A percentile compares a stretch with the other conserved stretches of the same genome.
Conservation (phyloP, 2,113 vertebrate genomes). For the Dicaeum eximium region DNA sequence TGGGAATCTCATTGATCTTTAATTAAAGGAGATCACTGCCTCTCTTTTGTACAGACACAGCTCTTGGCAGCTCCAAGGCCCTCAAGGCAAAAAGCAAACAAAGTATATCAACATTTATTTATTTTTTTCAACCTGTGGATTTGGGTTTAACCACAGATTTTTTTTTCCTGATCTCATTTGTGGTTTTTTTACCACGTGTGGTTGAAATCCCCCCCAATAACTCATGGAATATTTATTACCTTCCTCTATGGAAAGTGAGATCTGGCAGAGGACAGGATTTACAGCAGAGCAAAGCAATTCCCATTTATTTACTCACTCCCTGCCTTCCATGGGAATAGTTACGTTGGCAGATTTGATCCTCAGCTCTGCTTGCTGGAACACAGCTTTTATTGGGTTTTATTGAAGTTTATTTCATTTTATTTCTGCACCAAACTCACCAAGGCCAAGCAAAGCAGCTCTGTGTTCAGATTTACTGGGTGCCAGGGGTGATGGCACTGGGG, state of each 20-base stretch:
- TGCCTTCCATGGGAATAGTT: not conserved
- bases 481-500: not conserved
- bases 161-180: not conserved
- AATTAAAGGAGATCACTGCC: not conserved
- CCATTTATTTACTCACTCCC: not conserved
- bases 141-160: not conserved
- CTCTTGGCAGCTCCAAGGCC: not conserved
- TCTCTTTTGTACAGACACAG: not conserved
- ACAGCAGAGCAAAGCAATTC: not conserved
- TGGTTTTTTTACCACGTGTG: not conserved
- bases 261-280: not conserved
- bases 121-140: not conserved
- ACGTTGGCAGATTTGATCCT: not conserved
- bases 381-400: not conserved
- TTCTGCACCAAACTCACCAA: not conserved
- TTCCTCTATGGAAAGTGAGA: not conserved
- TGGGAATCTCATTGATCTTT: not conserved
- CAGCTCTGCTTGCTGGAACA: not conserved
- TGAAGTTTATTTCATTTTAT: not conserved
- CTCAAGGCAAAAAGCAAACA: not conserved
- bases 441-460: not conserved
- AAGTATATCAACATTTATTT: not conserved
- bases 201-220: not conserved
- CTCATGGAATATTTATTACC: not conserved
- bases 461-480: not conserved